Conservation (phyloP, 1,140 invertebrate species). For the Meloidogyne floridensis region DNA sequence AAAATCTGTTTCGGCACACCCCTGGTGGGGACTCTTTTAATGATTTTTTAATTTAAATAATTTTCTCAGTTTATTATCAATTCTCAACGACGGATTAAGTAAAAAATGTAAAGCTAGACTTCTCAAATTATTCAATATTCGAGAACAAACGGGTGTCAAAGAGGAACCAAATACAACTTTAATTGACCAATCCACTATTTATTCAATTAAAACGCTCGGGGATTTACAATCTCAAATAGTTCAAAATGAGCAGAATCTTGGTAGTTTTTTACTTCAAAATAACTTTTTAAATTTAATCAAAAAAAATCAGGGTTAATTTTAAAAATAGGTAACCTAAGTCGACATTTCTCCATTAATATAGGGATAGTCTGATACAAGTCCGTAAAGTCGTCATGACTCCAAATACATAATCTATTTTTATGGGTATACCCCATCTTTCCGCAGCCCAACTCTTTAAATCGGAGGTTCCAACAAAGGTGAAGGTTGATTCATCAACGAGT, state of each 20-base stretch:
- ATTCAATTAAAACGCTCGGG: constrained; percentile 24
- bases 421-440: too few species aligned
- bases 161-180: not conserved
- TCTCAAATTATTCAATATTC: constrained; percentile 26
- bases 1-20: too few species aligned
- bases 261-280: not conserved
- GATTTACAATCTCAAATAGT: constrained; percentile 26
- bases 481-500: too few species aligned
- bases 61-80: constrained; percentile 7
- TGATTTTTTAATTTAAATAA: not conserved
- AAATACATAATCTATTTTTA: too few species aligned
- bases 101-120: not conserved
- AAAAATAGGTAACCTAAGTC: too few species aligned
- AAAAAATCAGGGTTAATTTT: too few species aligned
- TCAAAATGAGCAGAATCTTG: not conserved
- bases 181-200: not conserved
- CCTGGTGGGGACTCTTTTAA: too few species aligned
- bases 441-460: too few species aligned
- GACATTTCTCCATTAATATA: too few species aligned
- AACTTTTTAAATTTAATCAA: not conserved
- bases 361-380: too few species aligned
- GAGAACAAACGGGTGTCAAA: not conserved
- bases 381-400: too few species aligned
- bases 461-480: too few species aligned
- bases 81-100: constrained; percentile 7